Base-by-base conservation (phyloP, 2,797 vertebrate genomes). In the Pseudotriccus pelzelni region DNA sequence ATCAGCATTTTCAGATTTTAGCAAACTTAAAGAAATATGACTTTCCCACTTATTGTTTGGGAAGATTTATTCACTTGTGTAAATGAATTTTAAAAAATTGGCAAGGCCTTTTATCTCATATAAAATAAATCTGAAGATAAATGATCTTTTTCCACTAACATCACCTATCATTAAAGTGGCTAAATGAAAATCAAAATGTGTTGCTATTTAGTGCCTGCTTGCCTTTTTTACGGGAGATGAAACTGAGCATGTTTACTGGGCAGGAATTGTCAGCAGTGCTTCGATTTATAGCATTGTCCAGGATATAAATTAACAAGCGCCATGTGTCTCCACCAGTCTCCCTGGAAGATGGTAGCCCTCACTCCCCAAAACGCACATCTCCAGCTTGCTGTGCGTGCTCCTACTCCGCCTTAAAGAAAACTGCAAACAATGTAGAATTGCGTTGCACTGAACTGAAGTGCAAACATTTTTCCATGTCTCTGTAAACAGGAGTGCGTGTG, bases 141-240 rank as follows among this genome's bases (percentile, higher is more conserved):
- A 96, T 94, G 84, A 95, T 95, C 90, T 94, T 94, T 93, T 93
- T 90, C 88, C 37, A 21, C 86, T 95, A 96, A 89, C 92, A 95
- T 96, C 87, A 93, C 91, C 96, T 96, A 94, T 95, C 96, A 94
- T 96, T 97, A 96, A 96, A 96, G 95, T 94, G 90, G 87, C 91
- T 96, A 96, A 96, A 97, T 97, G 96, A 96, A 97, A 97, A 97
- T 94, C 95, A 94, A 95, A 96, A 96, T 93, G 91, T 87, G 94
- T 94, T 94, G 82, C 81, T 97, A 80, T 96, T 96, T 96, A 94
- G 95, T 77, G 72, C 68, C 84, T 93, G 89, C 93, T 94, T 0
- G 28, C 88, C 55, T 95, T 95, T 39, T 92, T 77, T 94, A 87
- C 14, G 2, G 79, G 72, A 96, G 91, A 94, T 82, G 91, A 96